Evolutionary conservation across 1,140 invertebrate genomes (phyloP), one percentile per base, ranked within the genome.

Genomic region (Mycetomoellerius zeteki): DNA sequence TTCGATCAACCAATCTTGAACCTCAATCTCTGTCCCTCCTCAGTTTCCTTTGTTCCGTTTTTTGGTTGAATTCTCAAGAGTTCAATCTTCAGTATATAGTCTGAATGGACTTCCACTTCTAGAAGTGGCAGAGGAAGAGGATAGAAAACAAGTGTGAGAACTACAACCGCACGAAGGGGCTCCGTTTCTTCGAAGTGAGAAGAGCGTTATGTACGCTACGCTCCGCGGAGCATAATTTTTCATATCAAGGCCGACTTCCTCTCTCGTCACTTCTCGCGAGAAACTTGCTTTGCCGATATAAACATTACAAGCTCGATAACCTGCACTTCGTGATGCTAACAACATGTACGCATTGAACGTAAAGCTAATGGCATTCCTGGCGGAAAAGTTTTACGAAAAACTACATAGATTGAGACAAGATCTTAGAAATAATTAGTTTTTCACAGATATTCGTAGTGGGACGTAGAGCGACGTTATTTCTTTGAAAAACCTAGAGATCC

Each of bases 211-310:
- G 19, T 50, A 43, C 33, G 33, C 21, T 50, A 47, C 37, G 21
- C 65, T 24, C 6, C 37, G 43, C 12, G 21, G 12, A 67, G 33
- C 64, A 43, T 37, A 67, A 47, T 69, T 69, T 50, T 69, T 69
- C 65, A 24, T 47, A 67, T 8, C 65, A 33, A 69, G 65, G 65
- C 65, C 65, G 10, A 14, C 8, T 69, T n/a, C n/a, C 21, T 69
- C 14, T 47, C 33, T 69, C 33, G 30, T 50, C 21, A 2, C 14
- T 50, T 50, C 10, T 24, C 37, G 37, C 65, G 37, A 50, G 65
- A 69, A 69, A 69, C 37, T 47, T 3, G n/a, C 65, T 47, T 47
- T 69, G 47, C 50, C 65, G 65, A 69, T 50, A 69, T 50, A 50
- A 69, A 69, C 21, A 21, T 50, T 50, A 69, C 37, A 12, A 69